phyloP scores from a whole-genome alignment of 2,113 vertebrate genomes.

The Crotophaga sulcirostris region DNA sequence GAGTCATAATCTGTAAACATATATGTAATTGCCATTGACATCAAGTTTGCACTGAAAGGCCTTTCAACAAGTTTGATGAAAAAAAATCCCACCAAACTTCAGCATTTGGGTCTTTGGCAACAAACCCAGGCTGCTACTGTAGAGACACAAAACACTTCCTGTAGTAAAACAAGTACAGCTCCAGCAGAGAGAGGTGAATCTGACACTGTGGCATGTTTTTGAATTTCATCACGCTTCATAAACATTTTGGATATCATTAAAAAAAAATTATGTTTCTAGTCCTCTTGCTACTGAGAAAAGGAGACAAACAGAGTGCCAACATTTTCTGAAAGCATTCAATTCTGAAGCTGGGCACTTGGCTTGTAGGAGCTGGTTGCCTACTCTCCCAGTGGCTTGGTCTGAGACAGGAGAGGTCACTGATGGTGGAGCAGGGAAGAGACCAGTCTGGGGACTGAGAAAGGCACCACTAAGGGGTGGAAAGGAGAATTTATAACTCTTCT shows the following conservation, averaged over 20 bases:
- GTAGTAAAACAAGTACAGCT: background rate
- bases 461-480: background rate
- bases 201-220: slow-evolving; percentile 15
- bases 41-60: background rate
- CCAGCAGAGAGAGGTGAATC: slow-evolving; percentile 25
- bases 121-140: slow-evolving; percentile 3
- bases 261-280: background rate
- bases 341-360: background rate
- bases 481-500: background rate
- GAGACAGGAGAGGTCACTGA: background rate
- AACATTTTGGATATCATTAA: background rate
- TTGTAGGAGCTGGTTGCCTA: background rate
- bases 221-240: background rate
- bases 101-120: slow-evolving; percentile 7
- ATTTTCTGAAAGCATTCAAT: background rate
- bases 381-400: background rate
- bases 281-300: background rate
- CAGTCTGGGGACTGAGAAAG: background rate
- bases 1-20: slow-evolving; percentile 1
- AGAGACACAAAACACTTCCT: slow-evolving; percentile 13
- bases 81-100: background rate
- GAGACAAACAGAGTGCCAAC: fast-evolving
- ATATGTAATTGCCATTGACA: slow-evolving; percentile 21
- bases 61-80: slow-evolving; percentile 4
- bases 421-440: background rate